Base-by-base conservation (phyloP, 2,888 invertebrate genomes). In the Chrysotoxum bicinctum region DNA sequence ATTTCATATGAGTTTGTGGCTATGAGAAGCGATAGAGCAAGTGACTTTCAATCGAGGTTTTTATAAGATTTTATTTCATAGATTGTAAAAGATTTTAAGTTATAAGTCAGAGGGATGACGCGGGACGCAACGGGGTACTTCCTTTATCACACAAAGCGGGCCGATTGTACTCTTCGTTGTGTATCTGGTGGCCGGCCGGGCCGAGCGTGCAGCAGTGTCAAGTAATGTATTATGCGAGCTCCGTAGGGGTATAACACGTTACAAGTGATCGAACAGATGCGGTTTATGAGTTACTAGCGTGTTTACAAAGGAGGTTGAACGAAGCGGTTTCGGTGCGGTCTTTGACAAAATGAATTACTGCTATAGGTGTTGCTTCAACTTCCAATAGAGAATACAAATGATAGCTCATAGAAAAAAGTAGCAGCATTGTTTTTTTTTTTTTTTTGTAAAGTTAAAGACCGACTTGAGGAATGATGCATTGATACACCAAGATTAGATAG, bases 261-360 rank as follows among this genome's bases (percentile, higher is more conserved):
- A 85, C 85, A 85, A 56, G 69, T 76, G 81, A 81, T 85, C 73
- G 62, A 69, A 85, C 81, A 85, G 81, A 85, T 81, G 81, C 76
- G 81, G 76, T 52, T 77, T 85, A 81, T 85, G 76, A 81, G 69
- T 77, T 85, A 77, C 81, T 72, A 81, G 76, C 68, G 56, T 73
- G 72, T 81, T 77, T 69, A 81, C 81, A 85, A 73, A 80, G 76
- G 14, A 58, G 79, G 10, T 35, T 8, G 50, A 72, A 43, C 26
- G 45, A 12, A 37, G 66, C 26, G 64, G 40, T 56, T 56, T 10
- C 64, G 43, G 45, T 45, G 23, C 12, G 14, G 40, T 64, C 60
- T 77, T 30, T 37, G 40, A 50, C 70, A 68, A 77, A 82, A 79
- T 84, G 70, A 78, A 79, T 84, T 83, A 73, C 74, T 70, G 52